phyloP scores from a whole-genome alignment of 2,113 vertebrate genomes.

The Hemichromis elongatus region DNA sequence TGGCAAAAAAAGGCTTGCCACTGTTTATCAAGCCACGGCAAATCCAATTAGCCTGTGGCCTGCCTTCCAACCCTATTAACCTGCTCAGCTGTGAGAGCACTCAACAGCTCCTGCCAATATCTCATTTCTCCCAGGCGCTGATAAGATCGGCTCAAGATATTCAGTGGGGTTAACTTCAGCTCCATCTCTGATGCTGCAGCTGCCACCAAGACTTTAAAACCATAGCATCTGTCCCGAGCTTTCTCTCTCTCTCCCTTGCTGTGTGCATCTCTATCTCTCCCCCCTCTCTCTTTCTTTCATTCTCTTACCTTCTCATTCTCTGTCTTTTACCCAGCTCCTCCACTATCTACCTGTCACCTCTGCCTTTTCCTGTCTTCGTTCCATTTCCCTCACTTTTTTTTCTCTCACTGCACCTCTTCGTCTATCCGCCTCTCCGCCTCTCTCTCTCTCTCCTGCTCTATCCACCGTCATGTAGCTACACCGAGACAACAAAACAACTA shows the following conservation, averaged over 20 bases:
- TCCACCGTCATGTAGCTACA: slow-evolving; percentile 68
- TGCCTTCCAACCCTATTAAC: slow-evolving; percentile 93
- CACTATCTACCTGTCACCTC: slow-evolving; percentile 35
- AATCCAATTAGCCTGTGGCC: slow-evolving; percentile 98
- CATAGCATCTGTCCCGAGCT: slow-evolving; percentile 61
- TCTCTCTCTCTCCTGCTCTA: slow-evolving; percentile 18
- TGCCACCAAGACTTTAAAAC: slow-evolving; percentile 65
- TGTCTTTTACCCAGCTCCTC: not conserved
- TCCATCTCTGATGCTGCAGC: slow-evolving; percentile 76
- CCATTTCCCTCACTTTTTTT: slow-evolving; percentile 7
- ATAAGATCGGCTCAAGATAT: slow-evolving; percentile 95
- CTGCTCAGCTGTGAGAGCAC: slow-evolving; percentile 89
- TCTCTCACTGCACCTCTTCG: slow-evolving; percentile 22
- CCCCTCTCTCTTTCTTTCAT: slow-evolving; percentile 34
- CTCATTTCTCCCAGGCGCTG: slow-evolving; percentile 88
- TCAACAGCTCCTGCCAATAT: slow-evolving; percentile 92
- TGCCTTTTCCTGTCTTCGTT: slow-evolving; percentile 17
- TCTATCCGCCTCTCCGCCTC: slow-evolving; percentile 56
- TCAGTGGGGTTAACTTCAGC: slow-evolving; percentile 85
- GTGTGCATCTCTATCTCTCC: not conserved
- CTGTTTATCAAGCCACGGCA: slow-evolving; percentile 91
- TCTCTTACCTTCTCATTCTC: not conserved
- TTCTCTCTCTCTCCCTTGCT: slow-evolving; percentile 63
- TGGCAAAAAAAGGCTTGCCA: slow-evolving; percentile 77
- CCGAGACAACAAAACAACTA: slow-evolving; percentile 72